Evolutionary conservation across 2,113 vertebrate species (phyloP).

Genomic region (Sinocyclocheilus maitianheensis): DNA sequence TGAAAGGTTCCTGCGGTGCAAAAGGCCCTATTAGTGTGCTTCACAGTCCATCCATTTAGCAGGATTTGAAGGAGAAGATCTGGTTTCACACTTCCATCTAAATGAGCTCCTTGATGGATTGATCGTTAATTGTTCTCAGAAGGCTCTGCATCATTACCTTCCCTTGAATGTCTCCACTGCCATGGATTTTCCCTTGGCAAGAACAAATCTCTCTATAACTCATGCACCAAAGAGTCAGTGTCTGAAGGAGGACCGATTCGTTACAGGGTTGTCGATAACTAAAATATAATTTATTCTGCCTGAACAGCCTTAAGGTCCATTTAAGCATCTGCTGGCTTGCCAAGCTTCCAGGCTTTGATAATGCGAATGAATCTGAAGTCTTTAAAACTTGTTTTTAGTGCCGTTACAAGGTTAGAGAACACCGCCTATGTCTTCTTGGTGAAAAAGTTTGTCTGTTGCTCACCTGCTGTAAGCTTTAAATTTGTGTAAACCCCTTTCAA

Average conservation of each 20-base stretch:
- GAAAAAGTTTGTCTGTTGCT: slow-evolving; percentile 6
- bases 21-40: too few species aligned
- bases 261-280: slow-evolving; percentile 35
- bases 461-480: slow-evolving; percentile 15
- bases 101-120: slow-evolving; percentile 53
- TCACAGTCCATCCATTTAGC: slow-evolving; percentile 6
- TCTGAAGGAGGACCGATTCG: background rate
- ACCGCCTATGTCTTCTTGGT: background rate
- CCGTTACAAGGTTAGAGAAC: background rate
- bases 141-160: slow-evolving; percentile 43
- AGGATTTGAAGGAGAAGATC: background rate
- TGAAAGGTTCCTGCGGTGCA: too few species aligned
- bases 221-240: background rate
- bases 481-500: slow-evolving; percentile 24
- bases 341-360: slow-evolving; percentile 3
- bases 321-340: background rate
- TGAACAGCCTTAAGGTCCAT: background rate
- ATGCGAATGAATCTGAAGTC: background rate
- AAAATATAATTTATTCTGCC: slow-evolving; percentile 38
- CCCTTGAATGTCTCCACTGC: slow-evolving; percentile 14
- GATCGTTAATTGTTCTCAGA: slow-evolving; percentile 56
- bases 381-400: slow-evolving; percentile 9
- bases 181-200: slow-evolving; percentile 43
- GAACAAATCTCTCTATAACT: slow-evolving; percentile 46
- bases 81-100: slow-evolving; percentile 31